Evolutionary conservation across 2,888 invertebrate genomes (phyloP), one percentile per base, ranked within the genome.

Genomic region (Polydrusus tereticollis): DNA sequence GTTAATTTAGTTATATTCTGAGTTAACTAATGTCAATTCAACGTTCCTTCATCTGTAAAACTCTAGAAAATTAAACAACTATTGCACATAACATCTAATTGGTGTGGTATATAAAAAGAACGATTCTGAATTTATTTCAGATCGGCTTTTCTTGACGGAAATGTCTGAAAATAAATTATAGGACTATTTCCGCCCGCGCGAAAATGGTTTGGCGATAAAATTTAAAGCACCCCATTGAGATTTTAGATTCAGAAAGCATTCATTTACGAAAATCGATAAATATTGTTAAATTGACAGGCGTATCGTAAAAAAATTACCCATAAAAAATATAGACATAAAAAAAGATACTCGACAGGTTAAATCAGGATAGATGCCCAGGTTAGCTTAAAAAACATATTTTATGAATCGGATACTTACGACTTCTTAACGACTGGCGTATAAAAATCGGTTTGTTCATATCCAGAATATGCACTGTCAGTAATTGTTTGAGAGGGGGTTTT

Each of bases 311-410:
- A 45, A 16, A 45, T 10, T 1, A 10, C 10, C 45, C 45, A n/a
- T 45, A 45, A 45, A 45, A 20, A 45, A 45, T 45, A 20, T 45
- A 45, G 45, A 45, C 20, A 45, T 45, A 45, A 45, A 45, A 45
- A n/a, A 20, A 20, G 20, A 45, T 20, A 20, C 43, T 6, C 45
- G 4, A 20, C 10, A 45, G 45, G 45, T 45, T 18, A 20, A 6
- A 45, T 20, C 20, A 18, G 45, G 45, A 12, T 10, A 7, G 20
- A 20, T 20, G 45, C 45, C 8, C 45, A 20, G 45, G 45, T 45
- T 45, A 20, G 20, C 10, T 20, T 10, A 18, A 43, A 38, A 45
- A 45, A 20, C 45, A 45, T 45, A 45, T 45, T 45, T 45, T 18
- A 45, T 8, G 20, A 45, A 45, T 45, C 45, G 45, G 45, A 10